phyloP scores from a whole-genome alignment of 2,113 vertebrate species.

The Heteronetta atricapilla region DNA sequence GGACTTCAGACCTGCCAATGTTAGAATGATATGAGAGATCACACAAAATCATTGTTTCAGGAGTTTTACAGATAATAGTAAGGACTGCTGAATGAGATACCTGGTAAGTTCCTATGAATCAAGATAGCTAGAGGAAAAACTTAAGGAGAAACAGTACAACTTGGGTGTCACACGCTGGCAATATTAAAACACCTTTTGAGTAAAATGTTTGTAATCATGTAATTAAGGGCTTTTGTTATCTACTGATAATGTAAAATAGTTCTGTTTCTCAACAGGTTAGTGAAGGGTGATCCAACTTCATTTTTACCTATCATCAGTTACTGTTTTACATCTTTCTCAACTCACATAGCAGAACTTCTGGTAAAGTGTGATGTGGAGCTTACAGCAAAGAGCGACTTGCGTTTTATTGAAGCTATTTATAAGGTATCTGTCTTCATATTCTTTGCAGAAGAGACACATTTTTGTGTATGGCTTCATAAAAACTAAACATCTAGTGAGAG shows the following conservation, averaged over 20 bases:
- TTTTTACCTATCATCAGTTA: conserved; percentile 90
- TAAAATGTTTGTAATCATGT: background rate
- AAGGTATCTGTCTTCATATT: conserved; percentile 80
- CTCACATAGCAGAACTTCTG: conserved; percentile 85
- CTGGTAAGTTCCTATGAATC: background rate
- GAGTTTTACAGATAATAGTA: background rate
- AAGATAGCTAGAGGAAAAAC: background rate
- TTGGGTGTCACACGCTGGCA: background rate
- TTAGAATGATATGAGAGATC: background rate
- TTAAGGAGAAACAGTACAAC: background rate
- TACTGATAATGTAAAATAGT: background rate
- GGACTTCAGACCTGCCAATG: background rate
- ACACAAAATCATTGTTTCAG: background rate
- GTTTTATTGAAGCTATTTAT: conserved; percentile 90
- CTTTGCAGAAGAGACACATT: background rate
- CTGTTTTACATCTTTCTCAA: conserved; percentile 88
- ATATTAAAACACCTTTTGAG: background rate
- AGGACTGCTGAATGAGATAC: background rate
- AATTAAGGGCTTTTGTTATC: background rate
- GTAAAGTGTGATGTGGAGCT: conserved; percentile 83
- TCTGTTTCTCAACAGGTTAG: conserved; percentile 77
- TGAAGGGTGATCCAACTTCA: conserved; percentile 87
- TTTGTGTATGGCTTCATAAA: background rate
- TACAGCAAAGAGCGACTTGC: conserved; percentile 88
- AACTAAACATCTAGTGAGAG: background rate